phyloP scores from a whole-genome alignment of 2,888 invertebrate genomes.

The Odontomyia ornata region DNA sequence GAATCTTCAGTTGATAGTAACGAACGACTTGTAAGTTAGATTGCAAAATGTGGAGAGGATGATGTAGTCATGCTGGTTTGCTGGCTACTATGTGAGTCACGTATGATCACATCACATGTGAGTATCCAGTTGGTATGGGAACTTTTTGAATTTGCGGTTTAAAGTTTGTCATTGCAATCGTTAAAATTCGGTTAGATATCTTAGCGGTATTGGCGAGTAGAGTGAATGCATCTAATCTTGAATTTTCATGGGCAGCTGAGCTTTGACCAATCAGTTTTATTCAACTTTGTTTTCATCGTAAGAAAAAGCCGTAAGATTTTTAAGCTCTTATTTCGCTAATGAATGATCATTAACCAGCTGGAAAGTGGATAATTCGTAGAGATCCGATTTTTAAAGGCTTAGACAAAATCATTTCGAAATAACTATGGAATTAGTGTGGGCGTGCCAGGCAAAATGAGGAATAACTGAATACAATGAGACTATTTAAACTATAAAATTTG shows the following conservation, averaged over 20 bases:
- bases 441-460: too few relatives aligned
- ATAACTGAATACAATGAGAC: too few relatives aligned
- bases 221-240: constrained; percentile 4
- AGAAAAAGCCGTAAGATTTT: neutral
- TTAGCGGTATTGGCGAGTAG: neutral
- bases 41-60: too few relatives aligned
- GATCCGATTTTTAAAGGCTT: too few relatives aligned
- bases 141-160: neutral
- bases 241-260: constrained; percentile 8
- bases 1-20: neutral
- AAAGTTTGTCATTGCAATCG: neutral
- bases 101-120: neutral
- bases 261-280: neutral
- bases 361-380: too few relatives aligned
- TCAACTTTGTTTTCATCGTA: neutral
- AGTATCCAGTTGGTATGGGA: neutral
- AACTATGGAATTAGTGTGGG: too few relatives aligned
- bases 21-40: too few relatives aligned
- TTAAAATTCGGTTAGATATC: neutral
- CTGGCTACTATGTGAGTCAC: neutral
- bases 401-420: too few relatives aligned
- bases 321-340: neutral
- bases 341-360: neutral
- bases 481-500: too few relatives aligned
- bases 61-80: neutral